These are phyloP conservation scores for Mellivora capensis DNA, from an alignment of 2,113 vertebrate species.

Conservation along the genomic window DNA sequence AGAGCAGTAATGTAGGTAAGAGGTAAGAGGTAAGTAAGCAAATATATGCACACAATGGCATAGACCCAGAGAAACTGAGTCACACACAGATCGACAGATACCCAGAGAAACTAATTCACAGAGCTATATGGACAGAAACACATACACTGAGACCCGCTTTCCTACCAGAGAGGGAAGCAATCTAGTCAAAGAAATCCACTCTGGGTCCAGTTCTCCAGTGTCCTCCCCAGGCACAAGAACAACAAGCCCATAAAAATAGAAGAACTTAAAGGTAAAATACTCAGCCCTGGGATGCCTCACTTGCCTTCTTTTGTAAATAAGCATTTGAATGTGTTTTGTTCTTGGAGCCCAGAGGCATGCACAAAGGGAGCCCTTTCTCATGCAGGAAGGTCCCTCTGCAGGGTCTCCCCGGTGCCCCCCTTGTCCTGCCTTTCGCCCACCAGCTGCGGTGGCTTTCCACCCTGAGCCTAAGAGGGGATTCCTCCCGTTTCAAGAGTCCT, in stretches of 20 bases:
- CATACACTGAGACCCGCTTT: background rate
- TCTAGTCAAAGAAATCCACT: background rate
- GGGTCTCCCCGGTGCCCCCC: background rate
- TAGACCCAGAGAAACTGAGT: background rate
- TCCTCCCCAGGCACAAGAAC: background rate
- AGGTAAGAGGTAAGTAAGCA: background rate
- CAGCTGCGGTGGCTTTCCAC: background rate
- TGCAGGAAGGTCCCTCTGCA: background rate
- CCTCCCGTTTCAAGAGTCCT: background rate
- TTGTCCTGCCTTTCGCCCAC: background rate
- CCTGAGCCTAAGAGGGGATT: background rate
- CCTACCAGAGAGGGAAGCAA: background rate
- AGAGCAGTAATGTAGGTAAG: background rate
- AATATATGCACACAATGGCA: background rate
- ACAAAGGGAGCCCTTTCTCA: constrained; percentile 56
- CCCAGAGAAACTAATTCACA: background rate
- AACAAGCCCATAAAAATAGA: background rate
- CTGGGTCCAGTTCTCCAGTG: background rate
- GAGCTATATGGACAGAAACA: background rate
- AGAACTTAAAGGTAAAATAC: background rate
- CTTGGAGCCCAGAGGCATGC: background rate
- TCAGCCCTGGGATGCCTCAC: background rate
- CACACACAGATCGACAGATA: background rate
- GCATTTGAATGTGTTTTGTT: constrained; percentile 71
- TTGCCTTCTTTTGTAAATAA: constrained; percentile 26